These are phyloP conservation scores for Gobio occitaniae DNA, from an alignment of 2,797 vertebrate species.

Conservation along the genomic window DNA sequence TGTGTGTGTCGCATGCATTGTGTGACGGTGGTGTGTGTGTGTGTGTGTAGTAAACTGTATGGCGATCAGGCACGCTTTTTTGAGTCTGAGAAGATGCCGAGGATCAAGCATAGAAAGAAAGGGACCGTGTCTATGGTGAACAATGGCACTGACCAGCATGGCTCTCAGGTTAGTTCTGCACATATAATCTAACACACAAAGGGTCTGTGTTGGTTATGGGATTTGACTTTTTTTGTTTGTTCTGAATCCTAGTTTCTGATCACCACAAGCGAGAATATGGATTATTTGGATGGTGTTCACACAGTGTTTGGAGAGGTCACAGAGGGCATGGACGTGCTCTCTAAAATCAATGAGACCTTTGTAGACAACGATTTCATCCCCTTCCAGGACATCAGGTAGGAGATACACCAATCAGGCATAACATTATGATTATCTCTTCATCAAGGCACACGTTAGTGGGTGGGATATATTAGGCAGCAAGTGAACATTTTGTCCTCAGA, in stretches of 20 bases:
- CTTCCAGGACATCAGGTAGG: conserved; percentile 95
- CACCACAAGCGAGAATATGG: conserved; percentile 89
- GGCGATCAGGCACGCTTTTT: conserved; percentile 96
- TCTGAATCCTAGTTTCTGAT: conserved; percentile 86
- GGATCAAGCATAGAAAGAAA: conserved; percentile 96
- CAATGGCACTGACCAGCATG: conserved; percentile 91
- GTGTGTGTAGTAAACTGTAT: conserved; percentile 85
- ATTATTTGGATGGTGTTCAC: conserved; percentile 94
- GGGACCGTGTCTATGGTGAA: conserved; percentile 98
- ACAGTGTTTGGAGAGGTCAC: conserved; percentile 96
- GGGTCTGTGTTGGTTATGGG: not conserved
- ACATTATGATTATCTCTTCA: too few relatives aligned
- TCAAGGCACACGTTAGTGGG: too few relatives aligned
- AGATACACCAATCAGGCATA: not conserved
- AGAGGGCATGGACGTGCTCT: conserved; percentile 92
- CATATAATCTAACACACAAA: not conserved
- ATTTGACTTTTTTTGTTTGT: not conserved
- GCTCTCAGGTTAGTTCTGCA: conserved; percentile 87
- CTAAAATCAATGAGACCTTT: conserved; percentile 93
- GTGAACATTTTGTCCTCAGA: too few relatives aligned
- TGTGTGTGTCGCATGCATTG: not conserved
- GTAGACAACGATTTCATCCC: conserved; percentile 95
- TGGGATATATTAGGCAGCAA: too few relatives aligned
- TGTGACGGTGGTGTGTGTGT: not conserved
- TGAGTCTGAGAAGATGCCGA: conserved; percentile 89